Evolutionary conservation across 2,113 vertebrate genomes (phyloP).

Genomic region (Ranitomeya imitator): DNA sequence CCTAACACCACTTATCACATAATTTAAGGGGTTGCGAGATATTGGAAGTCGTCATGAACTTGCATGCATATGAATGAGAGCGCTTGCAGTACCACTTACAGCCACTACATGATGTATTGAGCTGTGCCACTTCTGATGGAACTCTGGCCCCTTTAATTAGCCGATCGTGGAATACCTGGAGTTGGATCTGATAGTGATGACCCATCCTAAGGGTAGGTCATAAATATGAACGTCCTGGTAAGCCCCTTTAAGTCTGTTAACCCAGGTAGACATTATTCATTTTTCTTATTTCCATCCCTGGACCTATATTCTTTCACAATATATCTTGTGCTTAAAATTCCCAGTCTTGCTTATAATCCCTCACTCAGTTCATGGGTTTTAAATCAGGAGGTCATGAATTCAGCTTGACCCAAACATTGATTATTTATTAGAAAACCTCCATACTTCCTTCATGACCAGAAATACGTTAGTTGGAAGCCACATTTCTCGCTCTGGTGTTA

Average conservation of each 20-base stretch:
- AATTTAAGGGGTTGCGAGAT: too few relatives aligned
- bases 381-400: conserved; percentile 3
- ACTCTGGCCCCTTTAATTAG: too few relatives aligned
- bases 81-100: too few relatives aligned
- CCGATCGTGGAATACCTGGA: too few relatives aligned
- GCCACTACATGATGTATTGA: too few relatives aligned
- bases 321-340: neutral
- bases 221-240: too few relatives aligned
- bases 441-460: conserved; percentile 21
- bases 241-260: neutral
- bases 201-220: too few relatives aligned
- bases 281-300: neutral
- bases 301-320: neutral
- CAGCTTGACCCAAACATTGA: conserved; percentile 19
- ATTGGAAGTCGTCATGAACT: too few relatives aligned
- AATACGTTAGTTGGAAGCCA: neutral
- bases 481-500: neutral
- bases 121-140: too few relatives aligned
- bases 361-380: neutral
- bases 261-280: neutral
- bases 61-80: too few relatives aligned
- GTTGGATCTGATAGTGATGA: too few relatives aligned
- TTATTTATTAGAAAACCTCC: conserved; percentile 33
- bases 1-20: too few relatives aligned
- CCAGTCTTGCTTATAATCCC: neutral